Conservation (phyloP, 2,113 vertebrate genomes). For the Sisor rabdophorus region DNA sequence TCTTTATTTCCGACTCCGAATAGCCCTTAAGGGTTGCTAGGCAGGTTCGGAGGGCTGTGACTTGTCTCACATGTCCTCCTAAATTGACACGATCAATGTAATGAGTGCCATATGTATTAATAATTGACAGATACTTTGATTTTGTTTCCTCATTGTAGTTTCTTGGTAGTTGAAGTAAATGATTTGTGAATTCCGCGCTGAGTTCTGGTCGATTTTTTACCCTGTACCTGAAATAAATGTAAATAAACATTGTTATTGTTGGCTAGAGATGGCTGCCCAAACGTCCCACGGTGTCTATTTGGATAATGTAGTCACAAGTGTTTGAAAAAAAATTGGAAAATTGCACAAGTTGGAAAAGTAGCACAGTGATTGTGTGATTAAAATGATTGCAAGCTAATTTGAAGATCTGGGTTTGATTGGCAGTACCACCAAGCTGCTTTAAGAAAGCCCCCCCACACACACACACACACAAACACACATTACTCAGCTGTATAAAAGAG, state of each 20-base stretch:
- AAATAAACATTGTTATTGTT: conserved; percentile 9
- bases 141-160: conserved; percentile 50
- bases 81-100: conserved; percentile 73
- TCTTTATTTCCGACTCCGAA: conserved; percentile 65
- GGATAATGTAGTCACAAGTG: not conserved
- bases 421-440: too few species aligned
- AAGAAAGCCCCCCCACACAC: too few species aligned
- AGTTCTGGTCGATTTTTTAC: conserved; percentile 66
- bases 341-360: too few species aligned
- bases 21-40: conserved; percentile 68
- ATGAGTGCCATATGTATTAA: conserved; percentile 75
- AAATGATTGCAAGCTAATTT: too few species aligned
- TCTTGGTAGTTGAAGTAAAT: conserved; percentile 65
- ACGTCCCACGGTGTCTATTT: not conserved
- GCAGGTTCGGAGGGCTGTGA: conserved; percentile 74
- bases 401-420: too few species aligned
- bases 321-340: too few species aligned
- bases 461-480: too few species aligned
- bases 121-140: conserved; percentile 61
- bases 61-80: conserved; percentile 67
- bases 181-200: conserved; percentile 67
- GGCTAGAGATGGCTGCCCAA: conserved; percentile 6
- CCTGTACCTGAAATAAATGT: conserved; percentile 65
- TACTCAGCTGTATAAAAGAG: too few species aligned
- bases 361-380: too few species aligned